These are phyloP conservation scores for Drosophila merina DNA, from an alignment of 2,888 invertebrate species.

Conservation along the genomic window DNA sequence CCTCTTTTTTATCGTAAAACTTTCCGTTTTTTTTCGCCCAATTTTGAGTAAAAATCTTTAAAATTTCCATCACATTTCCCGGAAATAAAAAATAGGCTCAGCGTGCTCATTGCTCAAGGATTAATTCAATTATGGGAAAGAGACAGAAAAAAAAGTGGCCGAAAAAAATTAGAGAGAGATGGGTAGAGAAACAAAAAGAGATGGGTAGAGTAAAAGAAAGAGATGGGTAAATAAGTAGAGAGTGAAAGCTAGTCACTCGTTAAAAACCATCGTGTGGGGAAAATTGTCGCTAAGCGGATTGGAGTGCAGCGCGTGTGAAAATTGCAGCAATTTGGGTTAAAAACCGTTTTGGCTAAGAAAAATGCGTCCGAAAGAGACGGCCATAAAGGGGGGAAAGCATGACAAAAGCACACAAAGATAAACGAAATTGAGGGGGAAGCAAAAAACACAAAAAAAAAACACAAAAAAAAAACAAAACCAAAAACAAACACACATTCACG, in stretches of 20 bases:
- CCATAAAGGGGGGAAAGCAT: constrained; percentile 7
- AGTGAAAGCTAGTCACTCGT: not conserved
- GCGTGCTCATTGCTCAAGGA: constrained; percentile 6
- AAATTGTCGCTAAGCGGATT: constrained; percentile 53
- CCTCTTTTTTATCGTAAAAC: no score
- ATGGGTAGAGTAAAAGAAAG: no score
- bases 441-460: not conserved
- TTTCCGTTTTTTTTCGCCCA: not conserved
- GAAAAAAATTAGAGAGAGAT: not conserved
- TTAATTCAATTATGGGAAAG: constrained; percentile 15
- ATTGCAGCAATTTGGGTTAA: constrained; percentile 63
- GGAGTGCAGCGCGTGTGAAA: constrained; percentile 54
- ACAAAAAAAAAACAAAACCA: not conserved
- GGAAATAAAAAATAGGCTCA: constrained; percentile 4
- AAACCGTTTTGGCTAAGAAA: constrained; percentile 64
- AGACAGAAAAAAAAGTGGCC: not conserved
- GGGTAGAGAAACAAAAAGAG: no score
- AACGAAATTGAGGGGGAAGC: not conserved
- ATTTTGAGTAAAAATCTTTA: constrained; percentile 18
- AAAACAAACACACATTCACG: constrained; percentile 1
- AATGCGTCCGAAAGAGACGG: constrained; percentile 21
- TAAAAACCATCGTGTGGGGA: constrained; percentile 17
- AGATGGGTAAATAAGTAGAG: no score
- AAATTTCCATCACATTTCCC: constrained; percentile 11
- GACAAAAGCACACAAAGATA: constrained; percentile 42